Percentiles rank a stretch among this genome's conserved stretches.
These are phyloP conservation scores for Blastomussa wellsi DNA, from an alignment of 92 coral and sea anemone species.

Conservation along the genomic window DNA sequence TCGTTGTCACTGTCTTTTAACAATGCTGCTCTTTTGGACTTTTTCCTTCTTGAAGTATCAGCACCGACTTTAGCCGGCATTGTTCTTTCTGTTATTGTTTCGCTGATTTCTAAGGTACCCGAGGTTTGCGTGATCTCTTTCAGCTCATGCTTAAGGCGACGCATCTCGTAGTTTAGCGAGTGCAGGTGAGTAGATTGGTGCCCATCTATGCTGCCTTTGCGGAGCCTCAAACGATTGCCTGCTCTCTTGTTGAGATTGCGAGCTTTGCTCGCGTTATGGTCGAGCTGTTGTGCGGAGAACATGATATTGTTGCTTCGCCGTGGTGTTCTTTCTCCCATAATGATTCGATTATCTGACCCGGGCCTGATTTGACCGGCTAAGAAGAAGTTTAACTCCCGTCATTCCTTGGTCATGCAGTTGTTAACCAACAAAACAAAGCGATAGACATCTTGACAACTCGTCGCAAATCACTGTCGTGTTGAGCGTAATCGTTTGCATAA, in stretches of 20 bases:
- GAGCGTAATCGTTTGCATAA: conserved; percentile 33
- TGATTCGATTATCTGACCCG: not conserved
- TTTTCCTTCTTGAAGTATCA: conserved; percentile 24
- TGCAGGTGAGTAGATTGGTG: conserved; percentile 63
- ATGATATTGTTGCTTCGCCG: conserved; percentile 48
- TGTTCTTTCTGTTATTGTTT: conserved; percentile 21
- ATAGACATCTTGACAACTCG: conserved; percentile 29
- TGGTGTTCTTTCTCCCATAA: conserved; percentile 67
- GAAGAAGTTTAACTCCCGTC: not conserved
- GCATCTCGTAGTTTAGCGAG: conserved; percentile 85
- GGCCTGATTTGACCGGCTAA: not conserved
- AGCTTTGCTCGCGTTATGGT: conserved; percentile 75
- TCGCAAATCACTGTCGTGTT: conserved; percentile 16
- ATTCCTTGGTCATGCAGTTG: not conserved
- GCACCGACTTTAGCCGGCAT: conserved; percentile 12
- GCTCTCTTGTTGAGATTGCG: conserved; percentile 74
- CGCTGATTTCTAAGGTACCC: conserved; percentile 48
- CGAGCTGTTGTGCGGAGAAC: conserved; percentile 72
- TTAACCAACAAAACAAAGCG: conserved; percentile 4
- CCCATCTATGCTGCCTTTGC: conserved; percentile 55
- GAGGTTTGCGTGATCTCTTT: conserved; percentile 80
- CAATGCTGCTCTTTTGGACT: conserved; percentile 12
- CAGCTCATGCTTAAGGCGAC: conserved; percentile 73
- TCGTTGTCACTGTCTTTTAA: not conserved
- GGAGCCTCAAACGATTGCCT: conserved; percentile 62